phyloP scores from a whole-genome alignment of 2,113 vertebrate species.

The Lagopus leucura region DNA sequence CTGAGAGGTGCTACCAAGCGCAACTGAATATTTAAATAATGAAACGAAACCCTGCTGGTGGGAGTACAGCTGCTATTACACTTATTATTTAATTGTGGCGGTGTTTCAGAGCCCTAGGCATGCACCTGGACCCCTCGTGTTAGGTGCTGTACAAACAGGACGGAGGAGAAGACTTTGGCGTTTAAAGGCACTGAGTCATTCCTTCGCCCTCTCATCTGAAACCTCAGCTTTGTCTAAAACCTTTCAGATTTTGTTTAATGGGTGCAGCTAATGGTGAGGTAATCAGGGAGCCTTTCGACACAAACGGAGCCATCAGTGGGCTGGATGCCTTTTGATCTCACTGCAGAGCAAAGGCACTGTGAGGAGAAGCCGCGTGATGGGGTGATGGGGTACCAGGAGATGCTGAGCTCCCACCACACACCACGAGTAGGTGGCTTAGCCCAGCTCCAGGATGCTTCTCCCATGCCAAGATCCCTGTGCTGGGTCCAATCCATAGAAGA shows the following conservation, averaged over 20 bases:
- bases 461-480: background rate
- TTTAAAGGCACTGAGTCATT: conserved; percentile 73
- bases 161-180: conserved; percentile 66
- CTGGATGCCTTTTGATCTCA: conserved; percentile 60
- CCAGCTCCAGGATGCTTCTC: background rate
- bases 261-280: conserved; percentile 67
- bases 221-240: conserved; percentile 72
- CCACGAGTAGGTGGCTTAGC: background rate
- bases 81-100: conserved; percentile 68
- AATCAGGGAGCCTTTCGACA: conserved; percentile 62
- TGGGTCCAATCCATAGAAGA: background rate
- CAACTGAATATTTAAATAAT: conserved; percentile 40
- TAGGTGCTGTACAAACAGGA: conserved; percentile 73
- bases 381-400: background rate
- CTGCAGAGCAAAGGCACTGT: background rate
- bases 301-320: conserved; percentile 36
- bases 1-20: background rate
- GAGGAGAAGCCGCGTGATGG: background rate
- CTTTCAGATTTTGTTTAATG: conserved; percentile 68
- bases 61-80: conserved; percentile 72
- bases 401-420: background rate
- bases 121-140: conserved; percentile 70
- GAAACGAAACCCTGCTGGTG: conserved; percentile 55
- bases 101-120: conserved; percentile 69
- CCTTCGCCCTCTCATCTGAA: conserved; percentile 70